These are phyloP conservation scores for Drosophila nr. medialis DNA, from an alignment of 2,888 invertebrate genomes.

Conservation along the genomic window DNA sequence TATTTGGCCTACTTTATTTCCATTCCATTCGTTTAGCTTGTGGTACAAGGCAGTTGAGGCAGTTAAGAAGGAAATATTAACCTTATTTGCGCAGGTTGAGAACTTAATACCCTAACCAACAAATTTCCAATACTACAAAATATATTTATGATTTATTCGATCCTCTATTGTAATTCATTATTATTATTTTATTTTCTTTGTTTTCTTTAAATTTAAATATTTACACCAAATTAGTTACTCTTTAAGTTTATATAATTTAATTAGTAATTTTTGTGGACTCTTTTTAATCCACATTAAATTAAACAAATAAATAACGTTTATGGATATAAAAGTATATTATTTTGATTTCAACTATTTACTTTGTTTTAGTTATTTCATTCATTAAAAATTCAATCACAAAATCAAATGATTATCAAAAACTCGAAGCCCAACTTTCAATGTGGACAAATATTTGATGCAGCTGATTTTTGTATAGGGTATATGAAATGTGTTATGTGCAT, in stretches of 20 bases:
- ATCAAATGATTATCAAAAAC: not conserved
- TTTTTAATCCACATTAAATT: not conserved
- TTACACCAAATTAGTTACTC: not conserved
- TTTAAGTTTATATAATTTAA: no score
- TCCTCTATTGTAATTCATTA: no score
- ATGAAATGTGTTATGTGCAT: constrained; percentile 38
- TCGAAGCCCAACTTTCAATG: not conserved
- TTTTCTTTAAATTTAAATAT: not conserved
- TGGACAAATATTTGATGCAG: not conserved
- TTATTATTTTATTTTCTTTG: not conserved
- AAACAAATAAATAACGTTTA: not conserved
- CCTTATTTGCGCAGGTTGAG: not conserved
- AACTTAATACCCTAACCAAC: constrained; percentile 26
- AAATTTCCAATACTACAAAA: not conserved
- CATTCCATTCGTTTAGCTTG: constrained; percentile 70
- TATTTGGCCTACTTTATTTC: constrained; percentile 73
- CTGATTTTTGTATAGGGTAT: constrained; percentile 22
- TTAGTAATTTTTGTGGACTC: not conserved
- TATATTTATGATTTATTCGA: not conserved
- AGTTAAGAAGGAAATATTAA: constrained; percentile 38
- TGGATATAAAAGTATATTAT: not conserved
- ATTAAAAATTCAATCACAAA: not conserved
- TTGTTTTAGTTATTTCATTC: not conserved
- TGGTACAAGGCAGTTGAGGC: constrained; percentile 35
- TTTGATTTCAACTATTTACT: not conserved